These are phyloP conservation scores for Epinephelus awoara DNA, from an alignment of 2,797 vertebrate species.

Conservation along the genomic window DNA sequence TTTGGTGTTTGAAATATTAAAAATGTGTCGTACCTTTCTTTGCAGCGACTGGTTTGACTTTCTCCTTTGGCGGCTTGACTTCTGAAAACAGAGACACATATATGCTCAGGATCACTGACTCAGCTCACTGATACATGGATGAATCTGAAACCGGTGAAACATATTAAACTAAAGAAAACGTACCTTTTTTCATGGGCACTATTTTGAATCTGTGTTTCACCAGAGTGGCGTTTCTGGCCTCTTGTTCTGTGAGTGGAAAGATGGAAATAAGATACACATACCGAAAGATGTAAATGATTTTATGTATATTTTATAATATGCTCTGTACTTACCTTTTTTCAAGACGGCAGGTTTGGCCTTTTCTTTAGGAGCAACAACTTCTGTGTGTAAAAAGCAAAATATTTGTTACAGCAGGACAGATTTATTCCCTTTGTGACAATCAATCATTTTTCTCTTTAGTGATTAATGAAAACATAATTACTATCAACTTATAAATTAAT, in stretches of 20 bases:
- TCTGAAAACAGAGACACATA: conserved; percentile 3
- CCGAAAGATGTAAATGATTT: background rate
- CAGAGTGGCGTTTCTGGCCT: conserved; percentile 62
- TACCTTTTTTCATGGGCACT: conserved; percentile 72
- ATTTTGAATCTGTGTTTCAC: conserved; percentile 65
- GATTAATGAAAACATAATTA: background rate
- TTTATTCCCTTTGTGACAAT: background rate
- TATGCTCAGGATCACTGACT: background rate
- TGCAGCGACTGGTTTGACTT: conserved; percentile 33
- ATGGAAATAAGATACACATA: background rate
- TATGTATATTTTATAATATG: background rate
- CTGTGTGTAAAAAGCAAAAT: conserved; percentile 51
- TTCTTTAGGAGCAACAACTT: conserved; percentile 53
- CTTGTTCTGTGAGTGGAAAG: conserved; percentile 46
- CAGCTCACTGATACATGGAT: background rate
- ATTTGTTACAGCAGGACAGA: background rate
- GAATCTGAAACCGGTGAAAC: background rate
- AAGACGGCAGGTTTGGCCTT: conserved; percentile 59
- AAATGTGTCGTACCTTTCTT: conserved; percentile 43
- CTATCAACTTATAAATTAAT: background rate
- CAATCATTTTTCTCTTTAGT: background rate
- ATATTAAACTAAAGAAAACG: background rate
- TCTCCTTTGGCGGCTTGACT: conserved; percentile 50
- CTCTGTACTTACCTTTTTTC: conserved; percentile 65
- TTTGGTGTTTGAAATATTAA: background rate